Evolutionary conservation across 2,797 vertebrate genomes (phyloP), one percentile per base, ranked within the genome.

Genomic region (Tadarida brasiliensis): DNA sequence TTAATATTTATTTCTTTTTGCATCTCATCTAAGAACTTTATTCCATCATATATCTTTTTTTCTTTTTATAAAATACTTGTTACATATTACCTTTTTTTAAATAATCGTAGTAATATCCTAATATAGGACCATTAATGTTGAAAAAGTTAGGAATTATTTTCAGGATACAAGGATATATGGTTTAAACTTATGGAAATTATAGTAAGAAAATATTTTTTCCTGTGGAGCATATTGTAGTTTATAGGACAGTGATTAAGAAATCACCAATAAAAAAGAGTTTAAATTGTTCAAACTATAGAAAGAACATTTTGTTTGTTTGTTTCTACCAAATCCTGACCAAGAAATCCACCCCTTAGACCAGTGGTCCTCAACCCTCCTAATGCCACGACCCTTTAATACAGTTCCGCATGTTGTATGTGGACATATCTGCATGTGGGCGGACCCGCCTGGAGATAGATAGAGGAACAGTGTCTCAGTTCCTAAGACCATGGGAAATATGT

Each of bases 11-110:
- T 47, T 63, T 86, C 24, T 86, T 81, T 24, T 67, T 67, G 56
- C 11, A 73, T 67, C 2, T 33, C n/a, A 67, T 49, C 14, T 81
- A 81, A 56, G 73, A 80, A 14, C 47, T 87, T 80, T 65, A 70
- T 80, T 91, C 86, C 20, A 28, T 54, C 30, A 74, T 77, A 4
- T 83, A n/a, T n/a, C 28, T 80, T 88, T 93, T 65, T 91, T 84
- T 68, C 54, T 70, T 86, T 91, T 94, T 86, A 73, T 73, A 80
- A 86, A 80, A 86, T 80, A 71, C 51, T 86, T 94, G 47, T 71
- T 61, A 19, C 30, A 30, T 91, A 57, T 65, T 70, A 94, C 51
- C 20, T 77, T 67, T 56, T 74, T 67, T 68, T 26, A 33, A 65
- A 93, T 87, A 78, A 20, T 49, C 30, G 71, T 8, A 61, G 7